These are phyloP conservation scores for Papilio gigon DNA, from an alignment of 2,888 invertebrate genomes.

Conservation along the genomic window DNA sequence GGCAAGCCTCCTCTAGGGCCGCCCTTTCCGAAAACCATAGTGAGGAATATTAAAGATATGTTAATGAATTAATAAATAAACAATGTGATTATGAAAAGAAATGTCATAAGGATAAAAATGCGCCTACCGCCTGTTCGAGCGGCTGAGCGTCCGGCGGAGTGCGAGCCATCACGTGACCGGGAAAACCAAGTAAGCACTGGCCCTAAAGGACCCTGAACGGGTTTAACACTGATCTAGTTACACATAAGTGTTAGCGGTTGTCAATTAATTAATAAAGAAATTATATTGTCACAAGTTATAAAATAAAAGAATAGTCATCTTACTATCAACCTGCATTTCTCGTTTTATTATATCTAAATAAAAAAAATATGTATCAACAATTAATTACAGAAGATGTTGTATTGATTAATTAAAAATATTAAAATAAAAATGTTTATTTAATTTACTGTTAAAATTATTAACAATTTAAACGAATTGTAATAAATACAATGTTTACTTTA, in stretches of 20 bases:
- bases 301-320: background rate
- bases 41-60: background rate
- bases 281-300: background rate
- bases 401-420: too few relatives aligned
- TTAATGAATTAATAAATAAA: background rate
- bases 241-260: background rate
- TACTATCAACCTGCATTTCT: background rate
- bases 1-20: conserved; percentile 16
- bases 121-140: too few relatives aligned
- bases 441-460: too few relatives aligned
- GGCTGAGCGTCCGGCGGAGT: too few relatives aligned
- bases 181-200: too few relatives aligned
- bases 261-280: background rate
- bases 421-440: too few relatives aligned
- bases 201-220: too few relatives aligned
- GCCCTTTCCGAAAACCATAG: conserved; percentile 12
- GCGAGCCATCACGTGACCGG: too few relatives aligned
- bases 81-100: background rate
- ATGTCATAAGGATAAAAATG: too few relatives aligned
- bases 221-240: background rate
- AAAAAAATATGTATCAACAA: background rate
- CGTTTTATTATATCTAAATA: background rate
- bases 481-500: too few relatives aligned
- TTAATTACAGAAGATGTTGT: too few relatives aligned
- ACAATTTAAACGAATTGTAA: too few relatives aligned